A percentile compares a stretch with the other conserved stretches of the same genome.
phyloP scores from a whole-genome alignment of 2,113 vertebrate species.

The Peromyscus californicus region DNA sequence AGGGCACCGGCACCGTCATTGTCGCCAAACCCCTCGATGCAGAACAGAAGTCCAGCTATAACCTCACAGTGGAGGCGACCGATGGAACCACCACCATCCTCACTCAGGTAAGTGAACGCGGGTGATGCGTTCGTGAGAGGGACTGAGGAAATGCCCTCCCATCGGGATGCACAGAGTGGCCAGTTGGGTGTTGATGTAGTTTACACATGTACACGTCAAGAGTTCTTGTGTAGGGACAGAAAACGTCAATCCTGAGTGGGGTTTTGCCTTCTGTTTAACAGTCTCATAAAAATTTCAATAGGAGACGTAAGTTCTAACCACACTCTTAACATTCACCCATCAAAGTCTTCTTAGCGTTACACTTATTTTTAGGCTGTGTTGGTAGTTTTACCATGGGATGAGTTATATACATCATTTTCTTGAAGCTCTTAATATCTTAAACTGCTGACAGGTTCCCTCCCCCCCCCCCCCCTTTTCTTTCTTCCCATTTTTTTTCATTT shows the following conservation, averaged over 20 bases:
- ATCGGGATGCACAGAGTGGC: accelerated
- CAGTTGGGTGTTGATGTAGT: background rate
- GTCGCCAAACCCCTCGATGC: conserved; percentile 96
- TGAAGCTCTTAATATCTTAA: conserved; percentile 5
- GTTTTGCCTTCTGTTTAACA: background rate
- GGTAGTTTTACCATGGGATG: background rate
- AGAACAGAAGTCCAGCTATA: conserved; percentile 98
- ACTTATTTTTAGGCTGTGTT: background rate
- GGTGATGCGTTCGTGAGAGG: conserved; percentile 79
- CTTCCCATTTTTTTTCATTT: accelerated
- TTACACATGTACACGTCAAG: accelerated
- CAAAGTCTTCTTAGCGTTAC: background rate
- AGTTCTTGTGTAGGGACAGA: background rate
- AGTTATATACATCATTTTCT: background rate
- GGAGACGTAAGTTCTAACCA: background rate
- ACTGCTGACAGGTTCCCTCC: background rate
- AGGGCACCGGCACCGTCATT: conserved; percentile 96
- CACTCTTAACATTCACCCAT: background rate
- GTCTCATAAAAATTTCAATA: background rate
- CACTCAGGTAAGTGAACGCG: conserved; percentile 94
- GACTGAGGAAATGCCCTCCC: accelerated
- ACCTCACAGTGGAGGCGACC: conserved; percentile 98
- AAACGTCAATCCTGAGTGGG: background rate
- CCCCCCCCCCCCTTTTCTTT: background rate
- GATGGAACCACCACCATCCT: conserved; percentile 95